These are phyloP conservation scores for Chromobotia macracanthus DNA, from an alignment of 2,797 vertebrate species.

Conservation along the genomic window DNA sequence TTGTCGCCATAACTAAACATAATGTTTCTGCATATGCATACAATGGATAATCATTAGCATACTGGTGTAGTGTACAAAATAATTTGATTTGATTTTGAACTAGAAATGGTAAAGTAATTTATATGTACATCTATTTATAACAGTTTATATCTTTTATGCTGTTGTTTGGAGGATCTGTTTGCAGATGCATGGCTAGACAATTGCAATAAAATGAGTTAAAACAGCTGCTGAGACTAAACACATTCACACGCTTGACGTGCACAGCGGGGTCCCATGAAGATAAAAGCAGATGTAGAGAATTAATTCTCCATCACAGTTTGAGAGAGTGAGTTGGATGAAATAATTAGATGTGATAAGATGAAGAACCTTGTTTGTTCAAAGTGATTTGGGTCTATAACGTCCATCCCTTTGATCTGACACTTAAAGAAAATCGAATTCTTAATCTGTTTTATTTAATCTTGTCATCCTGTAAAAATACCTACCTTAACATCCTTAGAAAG, in stretches of 20 bases:
- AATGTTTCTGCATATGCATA: not conserved
- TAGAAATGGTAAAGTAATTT: not conserved
- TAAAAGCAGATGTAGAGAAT: conserved; percentile 13
- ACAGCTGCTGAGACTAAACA: conserved; percentile 22
- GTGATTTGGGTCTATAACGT: not conserved
- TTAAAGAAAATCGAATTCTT: not conserved
- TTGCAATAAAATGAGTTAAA: not conserved
- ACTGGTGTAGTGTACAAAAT: not conserved
- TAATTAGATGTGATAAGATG: conserved; percentile 10
- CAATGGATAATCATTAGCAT: not conserved
- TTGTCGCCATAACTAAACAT: not conserved
- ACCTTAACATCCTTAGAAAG: not conserved
- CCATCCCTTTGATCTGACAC: not conserved
- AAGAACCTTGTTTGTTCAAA: conserved; percentile 20
- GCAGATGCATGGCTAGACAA: not conserved
- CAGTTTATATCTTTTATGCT: not conserved
- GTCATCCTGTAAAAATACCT: not conserved
- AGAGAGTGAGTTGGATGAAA: conserved; percentile 3
- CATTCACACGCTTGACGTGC: conserved; percentile 13
- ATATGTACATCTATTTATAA: not conserved
- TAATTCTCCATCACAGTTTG: conserved; percentile 1
- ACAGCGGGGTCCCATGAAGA: conserved; percentile 6
- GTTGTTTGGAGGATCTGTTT: conserved; percentile 8
- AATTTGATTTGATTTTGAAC: not conserved
- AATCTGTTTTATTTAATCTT: not conserved